phyloP scores from a whole-genome alignment of 2,113 vertebrate species.

The Oncorhynchus gorbuscha region DNA sequence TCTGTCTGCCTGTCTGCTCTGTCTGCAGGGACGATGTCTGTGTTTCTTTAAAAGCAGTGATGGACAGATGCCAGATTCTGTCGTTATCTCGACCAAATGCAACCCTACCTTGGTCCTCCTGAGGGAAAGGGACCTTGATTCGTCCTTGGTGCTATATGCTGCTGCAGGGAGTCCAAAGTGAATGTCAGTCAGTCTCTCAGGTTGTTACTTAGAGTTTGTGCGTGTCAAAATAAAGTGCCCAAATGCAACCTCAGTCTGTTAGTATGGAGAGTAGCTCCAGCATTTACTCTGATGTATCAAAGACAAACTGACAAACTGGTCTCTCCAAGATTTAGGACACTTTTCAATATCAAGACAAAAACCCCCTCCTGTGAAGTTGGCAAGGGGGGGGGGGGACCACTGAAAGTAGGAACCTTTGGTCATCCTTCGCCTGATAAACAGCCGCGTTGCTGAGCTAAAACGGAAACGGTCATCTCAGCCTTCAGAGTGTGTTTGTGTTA shows the following conservation, averaged over 20 bases:
- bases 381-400: too few relatives aligned
- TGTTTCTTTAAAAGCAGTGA: conserved; percentile 16
- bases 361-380: too few relatives aligned
- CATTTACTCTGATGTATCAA: neutral
- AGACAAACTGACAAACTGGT: too few relatives aligned
- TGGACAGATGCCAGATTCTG: conserved; percentile 30
- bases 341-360: too few relatives aligned
- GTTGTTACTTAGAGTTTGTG: conserved; percentile 20
- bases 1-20: neutral
- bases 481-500: too few relatives aligned
- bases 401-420: too few relatives aligned
- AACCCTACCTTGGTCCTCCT: conserved; percentile 3
- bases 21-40: conserved; percentile 17
- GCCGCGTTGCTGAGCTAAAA: too few relatives aligned
- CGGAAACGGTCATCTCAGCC: too few relatives aligned
- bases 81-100: neutral
- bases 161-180: too few relatives aligned
- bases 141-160: conserved; percentile 32
- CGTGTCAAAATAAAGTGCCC: conserved; percentile 1
- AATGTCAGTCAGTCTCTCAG: conserved; percentile 14
- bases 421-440: too few relatives aligned
- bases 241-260: neutral
- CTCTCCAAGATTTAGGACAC: neutral
- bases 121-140: conserved; percentile 30
- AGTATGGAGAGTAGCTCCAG: neutral